A percentile compares a stretch with the other conserved stretches of the same genome.
phyloP scores from a whole-genome alignment of 2,797 vertebrate genomes.

The Smutsia gigantea region DNA sequence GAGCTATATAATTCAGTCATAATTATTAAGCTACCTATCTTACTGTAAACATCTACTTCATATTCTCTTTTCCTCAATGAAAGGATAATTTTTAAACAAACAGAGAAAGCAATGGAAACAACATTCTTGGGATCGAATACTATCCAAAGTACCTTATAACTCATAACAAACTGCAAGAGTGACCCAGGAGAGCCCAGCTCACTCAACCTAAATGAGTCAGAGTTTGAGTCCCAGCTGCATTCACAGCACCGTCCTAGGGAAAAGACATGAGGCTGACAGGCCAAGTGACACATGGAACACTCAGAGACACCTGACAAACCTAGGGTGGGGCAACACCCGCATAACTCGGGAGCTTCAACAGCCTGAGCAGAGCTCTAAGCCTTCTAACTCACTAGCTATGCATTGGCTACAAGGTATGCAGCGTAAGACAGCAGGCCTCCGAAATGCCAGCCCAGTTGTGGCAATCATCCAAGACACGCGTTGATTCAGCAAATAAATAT shows the following conservation, averaged over 20 bases:
- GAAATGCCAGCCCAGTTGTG: neutral
- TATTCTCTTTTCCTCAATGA: neutral
- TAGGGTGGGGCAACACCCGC: neutral
- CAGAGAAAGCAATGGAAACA: conserved; percentile 15
- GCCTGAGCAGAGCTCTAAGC: neutral
- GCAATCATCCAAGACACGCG: neutral
- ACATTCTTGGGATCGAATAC: neutral
- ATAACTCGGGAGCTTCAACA: neutral
- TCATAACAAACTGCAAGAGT: neutral
- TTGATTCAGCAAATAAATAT: neutral
- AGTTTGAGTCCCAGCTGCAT: neutral
- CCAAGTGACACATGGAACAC: neutral
- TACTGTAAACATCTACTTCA: neutral
- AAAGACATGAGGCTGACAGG: neutral
- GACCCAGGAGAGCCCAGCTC: neutral
- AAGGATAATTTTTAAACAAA: conserved; percentile 44
- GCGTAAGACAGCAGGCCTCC: neutral
- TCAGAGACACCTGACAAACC: neutral
- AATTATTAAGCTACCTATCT: conserved; percentile 28
- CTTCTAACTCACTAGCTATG: neutral
- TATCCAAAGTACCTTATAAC: neutral
- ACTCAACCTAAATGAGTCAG: conserved; percentile 3
- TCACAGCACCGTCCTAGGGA: neutral
- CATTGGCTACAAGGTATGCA: neutral
- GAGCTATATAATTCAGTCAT: conserved; percentile 23